Base-by-base conservation (phyloP, 2,113 vertebrate genomes). In the Lepisosteus osseus region DNA sequence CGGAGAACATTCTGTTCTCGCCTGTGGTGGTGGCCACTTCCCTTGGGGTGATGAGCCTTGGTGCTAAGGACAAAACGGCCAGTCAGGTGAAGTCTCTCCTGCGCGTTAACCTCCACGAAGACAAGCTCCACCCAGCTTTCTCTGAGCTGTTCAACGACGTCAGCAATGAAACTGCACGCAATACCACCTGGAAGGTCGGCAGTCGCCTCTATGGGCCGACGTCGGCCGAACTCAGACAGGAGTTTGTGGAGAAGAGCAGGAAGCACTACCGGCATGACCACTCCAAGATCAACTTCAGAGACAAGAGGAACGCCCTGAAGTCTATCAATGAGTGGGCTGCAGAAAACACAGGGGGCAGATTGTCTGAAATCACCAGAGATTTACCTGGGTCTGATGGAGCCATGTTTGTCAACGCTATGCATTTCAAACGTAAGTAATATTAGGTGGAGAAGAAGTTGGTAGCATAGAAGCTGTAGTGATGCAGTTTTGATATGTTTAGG, bases 141-240 rank as follows among this genome's bases (percentile, higher is more conserved):
- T 67, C 72, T 3, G 69, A 74, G 41, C 61, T 78, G 14, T 65
- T 75, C 2, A 40, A 41, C 41, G 76, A 75, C 43, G 65, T 65
- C 7, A 74, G 47, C 43, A 54, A 71, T 13, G 76, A 74, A 14
- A 67, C 56, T 0, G 54, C 13, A 15, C 45, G 57, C 45, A 57
- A 67, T 72, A 71, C 44, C 69, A 72, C 64, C 45, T 78, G 76
- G 76, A 78, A 78, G 69, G 68, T 72, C 7, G 66, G 72, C 51
- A 72, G 69, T 54, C 51, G 54, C 65, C 41, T 75, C 12, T 78
- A 75, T 3, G 65, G 59, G 17, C 76, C 73, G 3, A 29, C n/a
- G 3, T 74, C 51, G 40, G 15, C 67, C 54, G 69, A 44, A 12
- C 40, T 78, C 3, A 71, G 54, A 6, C 47, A 55, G 29, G 69